phyloP scores from a whole-genome alignment of 2,113 vertebrate genomes.

The Lepisosteus oculatus region DNA sequence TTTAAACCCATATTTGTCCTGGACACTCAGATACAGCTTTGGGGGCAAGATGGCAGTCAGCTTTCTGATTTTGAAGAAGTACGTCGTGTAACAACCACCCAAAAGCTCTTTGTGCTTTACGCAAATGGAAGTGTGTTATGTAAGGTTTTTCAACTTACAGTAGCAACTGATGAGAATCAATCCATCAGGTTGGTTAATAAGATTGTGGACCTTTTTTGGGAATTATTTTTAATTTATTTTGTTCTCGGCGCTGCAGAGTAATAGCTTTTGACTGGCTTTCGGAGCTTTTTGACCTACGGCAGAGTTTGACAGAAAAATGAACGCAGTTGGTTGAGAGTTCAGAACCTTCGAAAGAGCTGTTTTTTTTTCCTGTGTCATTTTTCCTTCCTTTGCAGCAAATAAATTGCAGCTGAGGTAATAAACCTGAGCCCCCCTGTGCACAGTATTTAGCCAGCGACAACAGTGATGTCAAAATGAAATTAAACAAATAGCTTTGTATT shows the following conservation, averaged over 20 bases:
- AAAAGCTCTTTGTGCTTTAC: too few species aligned
- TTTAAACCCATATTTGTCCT: too few species aligned
- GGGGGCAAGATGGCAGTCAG: too few species aligned
- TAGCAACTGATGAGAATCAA: background rate
- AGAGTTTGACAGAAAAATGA: background rate
- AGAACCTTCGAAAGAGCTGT: background rate
- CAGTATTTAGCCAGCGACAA: slow-evolving; percentile 3
- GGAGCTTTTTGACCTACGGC: too few species aligned
- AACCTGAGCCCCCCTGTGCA: background rate
- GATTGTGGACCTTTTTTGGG: background rate
- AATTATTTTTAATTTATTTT: background rate
- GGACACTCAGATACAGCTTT: too few species aligned
- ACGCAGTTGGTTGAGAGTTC: background rate
- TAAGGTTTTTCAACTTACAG: too few species aligned
- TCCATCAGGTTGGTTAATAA: too few species aligned
- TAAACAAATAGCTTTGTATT: slow-evolving; percentile 11
- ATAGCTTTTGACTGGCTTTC: background rate
- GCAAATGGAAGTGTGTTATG: too few species aligned
- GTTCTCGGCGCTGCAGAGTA: background rate
- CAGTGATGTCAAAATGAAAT: slow-evolving; percentile 9
- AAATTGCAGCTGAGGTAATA: slow-evolving; percentile 2
- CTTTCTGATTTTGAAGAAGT: too few species aligned
- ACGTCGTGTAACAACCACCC: too few species aligned
- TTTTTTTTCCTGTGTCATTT: slow-evolving; percentile 1
- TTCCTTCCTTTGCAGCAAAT: background rate